Conservation (phyloP, 2,797 vertebrate species). For the Myiotriccus ornatus region DNA sequence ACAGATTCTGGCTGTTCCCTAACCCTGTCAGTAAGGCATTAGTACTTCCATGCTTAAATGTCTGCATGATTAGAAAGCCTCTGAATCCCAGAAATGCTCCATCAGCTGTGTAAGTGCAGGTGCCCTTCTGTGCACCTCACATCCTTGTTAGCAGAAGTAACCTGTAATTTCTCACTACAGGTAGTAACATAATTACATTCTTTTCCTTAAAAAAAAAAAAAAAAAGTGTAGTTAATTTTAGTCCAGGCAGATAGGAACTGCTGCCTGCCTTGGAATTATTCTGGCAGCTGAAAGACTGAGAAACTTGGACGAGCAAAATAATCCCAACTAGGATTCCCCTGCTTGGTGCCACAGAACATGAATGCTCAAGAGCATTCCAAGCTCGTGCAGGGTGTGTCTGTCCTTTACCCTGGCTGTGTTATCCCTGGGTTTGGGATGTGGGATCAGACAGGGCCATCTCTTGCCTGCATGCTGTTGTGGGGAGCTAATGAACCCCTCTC, state of each 20-base stretch:
- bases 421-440: background rate
- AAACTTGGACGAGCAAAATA: background rate
- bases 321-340: background rate
- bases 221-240: constrained; percentile 55
- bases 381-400: background rate
- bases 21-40: background rate
- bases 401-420: background rate
- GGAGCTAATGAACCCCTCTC: background rate
- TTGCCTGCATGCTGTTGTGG: background rate
- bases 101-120: background rate
- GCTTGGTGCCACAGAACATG: background rate
- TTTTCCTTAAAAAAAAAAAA: constrained; percentile 34
- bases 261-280: constrained; percentile 19
- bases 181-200: constrained; percentile 34
- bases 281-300: constrained; percentile 31
- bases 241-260: constrained; percentile 13
- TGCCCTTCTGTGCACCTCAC: background rate
- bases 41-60: background rate
- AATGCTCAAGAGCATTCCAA: background rate
- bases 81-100: background rate
- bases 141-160: background rate
- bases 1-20: background rate
- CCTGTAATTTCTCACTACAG: constrained; percentile 36
- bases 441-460: background rate
- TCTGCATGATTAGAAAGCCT: background rate